A percentile compares a stretch with the other conserved stretches of the same genome.
These are phyloP conservation scores for Thecocarcelia acutangulata DNA, from an alignment of 2,888 invertebrate species.

Conservation along the genomic window DNA sequence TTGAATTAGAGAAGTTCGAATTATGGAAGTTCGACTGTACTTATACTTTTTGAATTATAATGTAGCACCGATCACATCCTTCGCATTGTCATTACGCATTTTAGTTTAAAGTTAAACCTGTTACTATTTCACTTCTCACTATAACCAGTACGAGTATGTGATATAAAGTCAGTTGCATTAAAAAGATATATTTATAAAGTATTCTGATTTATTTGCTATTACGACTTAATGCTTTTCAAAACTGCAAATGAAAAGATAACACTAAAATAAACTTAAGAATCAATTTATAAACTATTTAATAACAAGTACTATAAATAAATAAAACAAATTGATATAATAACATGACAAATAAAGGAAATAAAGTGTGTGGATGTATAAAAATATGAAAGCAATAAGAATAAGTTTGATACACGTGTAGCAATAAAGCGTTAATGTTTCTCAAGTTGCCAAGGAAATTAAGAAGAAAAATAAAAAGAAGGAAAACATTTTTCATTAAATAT, in stretches of 20 bases:
- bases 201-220: slow-evolving; percentile 46
- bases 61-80: too few species aligned
- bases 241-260: slow-evolving; percentile 36
- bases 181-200: not conserved
- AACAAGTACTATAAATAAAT: slow-evolving; percentile 9
- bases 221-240: slow-evolving; percentile 49
- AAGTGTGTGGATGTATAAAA: not conserved
- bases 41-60: too few species aligned
- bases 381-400: not conserved
- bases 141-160: too few species aligned
- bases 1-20: too few species aligned
- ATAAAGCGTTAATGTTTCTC: not conserved
- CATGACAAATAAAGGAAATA: slow-evolving; percentile 7
- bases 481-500: not conserved
- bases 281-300: slow-evolving; percentile 34
- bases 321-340: slow-evolving; percentile 18
- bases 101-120: too few species aligned
- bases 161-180: not conserved
- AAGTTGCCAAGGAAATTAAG: too few species aligned
- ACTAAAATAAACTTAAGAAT: slow-evolving; percentile 3
- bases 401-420: slow-evolving; percentile 35
- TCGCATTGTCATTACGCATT: too few species aligned
- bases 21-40: too few species aligned
- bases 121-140: too few species aligned
- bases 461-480: not conserved